Percentiles rank a stretch among this genome's conserved stretches.
phyloP scores from a whole-genome alignment of 1,140 invertebrate genomes.

The Saccostrea glomerata region DNA sequence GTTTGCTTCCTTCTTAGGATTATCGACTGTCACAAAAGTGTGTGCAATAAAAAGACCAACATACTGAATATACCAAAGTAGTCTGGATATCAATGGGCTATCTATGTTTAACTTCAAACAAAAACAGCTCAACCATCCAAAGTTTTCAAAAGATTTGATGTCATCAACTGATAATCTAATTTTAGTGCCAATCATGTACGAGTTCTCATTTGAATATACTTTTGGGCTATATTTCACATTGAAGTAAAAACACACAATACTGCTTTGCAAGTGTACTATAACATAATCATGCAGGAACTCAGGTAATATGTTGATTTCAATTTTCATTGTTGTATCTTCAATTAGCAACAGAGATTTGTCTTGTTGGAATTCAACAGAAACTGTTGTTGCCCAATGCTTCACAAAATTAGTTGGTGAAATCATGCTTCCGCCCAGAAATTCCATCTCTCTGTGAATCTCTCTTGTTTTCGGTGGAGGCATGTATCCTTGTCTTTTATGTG shows the following conservation, averaged over 20 bases:
- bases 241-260: not conserved
- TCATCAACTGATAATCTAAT: not conserved
- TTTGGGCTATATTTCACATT: constrained; percentile 2
- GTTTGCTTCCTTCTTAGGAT: too few species aligned
- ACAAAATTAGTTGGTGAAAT: constrained; percentile 31
- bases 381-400: constrained; percentile 12
- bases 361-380: not conserved
- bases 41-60: constrained; percentile 14
- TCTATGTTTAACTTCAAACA: not conserved
- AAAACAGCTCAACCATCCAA: not conserved
- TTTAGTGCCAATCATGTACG: too few species aligned
- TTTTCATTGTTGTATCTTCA: not conserved
- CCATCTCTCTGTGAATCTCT: too few species aligned
- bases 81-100: not conserved
- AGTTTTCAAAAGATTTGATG: not conserved
- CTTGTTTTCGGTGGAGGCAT: too few species aligned
- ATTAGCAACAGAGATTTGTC: not conserved
- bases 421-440: constrained; percentile 14
- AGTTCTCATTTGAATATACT: not conserved
- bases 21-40: not conserved
- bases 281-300: not conserved
- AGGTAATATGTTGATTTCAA: not conserved
- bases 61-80: not conserved
- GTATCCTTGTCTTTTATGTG: too few species aligned
- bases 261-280: not conserved